Evolutionary conservation across 2,113 vertebrate genomes (phyloP).

Genomic region (Elachura formosa): DNA sequence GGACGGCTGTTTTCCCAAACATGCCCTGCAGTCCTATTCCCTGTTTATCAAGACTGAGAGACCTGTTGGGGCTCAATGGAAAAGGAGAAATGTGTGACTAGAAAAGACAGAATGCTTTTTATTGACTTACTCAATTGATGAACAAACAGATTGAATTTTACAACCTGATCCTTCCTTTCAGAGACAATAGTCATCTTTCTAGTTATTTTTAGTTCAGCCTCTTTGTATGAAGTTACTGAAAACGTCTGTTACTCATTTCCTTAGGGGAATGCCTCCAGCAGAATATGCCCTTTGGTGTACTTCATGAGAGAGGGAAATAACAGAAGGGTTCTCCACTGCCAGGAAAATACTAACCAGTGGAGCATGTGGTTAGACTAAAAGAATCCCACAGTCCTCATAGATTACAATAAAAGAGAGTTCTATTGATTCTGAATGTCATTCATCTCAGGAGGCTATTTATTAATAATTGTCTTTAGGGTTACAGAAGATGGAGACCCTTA

Average conservation of each 20-base stretch:
- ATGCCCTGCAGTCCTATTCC: not conserved
- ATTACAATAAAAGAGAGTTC: not conserved
- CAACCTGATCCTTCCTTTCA: not conserved
- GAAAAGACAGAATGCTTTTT: not conserved
- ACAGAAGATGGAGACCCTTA: constrained; percentile 76
- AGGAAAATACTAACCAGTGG: not conserved
- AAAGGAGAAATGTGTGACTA: not conserved
- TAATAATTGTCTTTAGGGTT: constrained; percentile 69
- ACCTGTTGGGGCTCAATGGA: not conserved
- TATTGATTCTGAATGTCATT: not conserved
- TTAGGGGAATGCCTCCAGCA: not conserved
- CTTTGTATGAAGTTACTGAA: not conserved
- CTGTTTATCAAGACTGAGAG: not conserved
- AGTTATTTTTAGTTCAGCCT: not conserved
- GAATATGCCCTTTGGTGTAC: not conserved
- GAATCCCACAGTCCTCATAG: not conserved
- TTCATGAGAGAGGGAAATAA: not conserved
- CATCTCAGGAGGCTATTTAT: constrained; percentile 56
- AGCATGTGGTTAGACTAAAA: not conserved
- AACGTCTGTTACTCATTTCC: not conserved
- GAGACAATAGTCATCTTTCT: not conserved
- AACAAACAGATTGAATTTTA: not conserved
- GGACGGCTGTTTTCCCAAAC: not conserved
- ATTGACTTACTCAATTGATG: not conserved
- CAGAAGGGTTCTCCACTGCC: not conserved